Evolutionary conservation across 2,888 invertebrate species (phyloP).

Genomic region (Caenorhabditis sp.): DNA sequence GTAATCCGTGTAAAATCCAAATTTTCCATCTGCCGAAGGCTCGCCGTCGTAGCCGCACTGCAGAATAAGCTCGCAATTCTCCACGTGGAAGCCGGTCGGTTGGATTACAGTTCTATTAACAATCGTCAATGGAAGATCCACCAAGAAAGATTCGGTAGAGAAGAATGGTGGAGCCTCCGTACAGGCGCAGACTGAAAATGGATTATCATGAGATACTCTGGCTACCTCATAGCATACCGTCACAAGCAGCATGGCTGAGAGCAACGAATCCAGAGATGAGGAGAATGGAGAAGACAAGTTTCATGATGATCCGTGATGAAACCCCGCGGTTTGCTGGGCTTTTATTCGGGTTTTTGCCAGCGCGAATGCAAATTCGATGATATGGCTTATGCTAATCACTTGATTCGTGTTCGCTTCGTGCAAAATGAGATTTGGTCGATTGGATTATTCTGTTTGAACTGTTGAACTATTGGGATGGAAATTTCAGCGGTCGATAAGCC

Average conservation of each 20-base stretch:
- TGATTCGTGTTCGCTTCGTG: conserved; percentile 5
- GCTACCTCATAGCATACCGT: neutral
- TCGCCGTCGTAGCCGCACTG: too few relatives aligned
- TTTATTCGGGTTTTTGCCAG: conserved; percentile 16
- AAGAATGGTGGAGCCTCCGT: neutral
- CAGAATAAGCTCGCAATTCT: too few relatives aligned
- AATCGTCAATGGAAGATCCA: neutral
- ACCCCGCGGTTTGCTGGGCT: neutral
- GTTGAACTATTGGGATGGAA: conserved; percentile 16
- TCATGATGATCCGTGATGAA: conserved; percentile 17
- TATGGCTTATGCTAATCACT: neutral
- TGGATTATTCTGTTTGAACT: conserved; percentile 4
- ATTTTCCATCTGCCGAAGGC: too few relatives aligned
- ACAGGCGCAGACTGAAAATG: conserved; percentile 42
- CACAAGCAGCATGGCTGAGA: conserved; percentile 23
- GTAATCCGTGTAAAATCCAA: too few relatives aligned
- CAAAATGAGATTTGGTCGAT: conserved; percentile 20
- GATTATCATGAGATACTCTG: neutral
- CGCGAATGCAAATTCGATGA: neutral
- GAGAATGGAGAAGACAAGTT: conserved; percentile 12
- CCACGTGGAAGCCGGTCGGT: too few relatives aligned
- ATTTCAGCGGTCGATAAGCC: too few relatives aligned
- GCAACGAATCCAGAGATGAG: conserved; percentile 17
- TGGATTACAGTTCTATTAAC: neutral
- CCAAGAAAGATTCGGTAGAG: neutral